Conservation (phyloP, 2,888 invertebrate species). For the Amiota communis region DNA sequence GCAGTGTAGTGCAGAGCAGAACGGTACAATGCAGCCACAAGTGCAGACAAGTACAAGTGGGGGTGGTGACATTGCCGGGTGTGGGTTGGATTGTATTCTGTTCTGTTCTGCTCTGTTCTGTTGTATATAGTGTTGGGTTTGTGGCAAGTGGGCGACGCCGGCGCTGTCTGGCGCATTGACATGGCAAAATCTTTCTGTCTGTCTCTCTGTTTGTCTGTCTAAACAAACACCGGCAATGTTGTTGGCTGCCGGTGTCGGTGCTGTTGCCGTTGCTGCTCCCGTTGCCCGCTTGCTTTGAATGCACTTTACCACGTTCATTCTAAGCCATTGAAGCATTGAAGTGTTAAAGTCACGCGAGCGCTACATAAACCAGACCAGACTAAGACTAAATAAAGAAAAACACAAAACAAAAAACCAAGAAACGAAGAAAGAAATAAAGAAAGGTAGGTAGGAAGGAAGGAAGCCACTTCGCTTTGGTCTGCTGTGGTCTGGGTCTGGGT, state of each 20-base stretch:
- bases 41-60: constrained; percentile 17
- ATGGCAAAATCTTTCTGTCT: constrained; percentile 31
- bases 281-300: constrained; percentile 4
- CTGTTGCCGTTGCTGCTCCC: background rate
- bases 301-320: constrained; percentile 37
- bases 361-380: constrained; percentile 4
- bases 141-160: constrained; percentile 38
- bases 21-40: constrained; percentile 11
- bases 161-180: constrained; percentile 60
- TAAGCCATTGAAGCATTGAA: constrained; percentile 57
- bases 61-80: background rate
- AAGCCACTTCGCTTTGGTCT: no score
- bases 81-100: background rate
- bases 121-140: constrained; percentile 36
- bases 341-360: constrained; percentile 62
- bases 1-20: background rate
- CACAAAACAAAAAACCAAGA: no score
- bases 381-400: background rate
- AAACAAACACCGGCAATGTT: constrained; percentile 1
- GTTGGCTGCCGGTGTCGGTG: background rate
- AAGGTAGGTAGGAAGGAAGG: no score
- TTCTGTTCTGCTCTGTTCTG: constrained; percentile 28
- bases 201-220: constrained; percentile 17
- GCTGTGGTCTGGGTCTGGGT: no score
- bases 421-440: no score